A percentile compares a stretch with the other conserved stretches of the same genome.
Conservation (phyloP, 2,113 vertebrate genomes). For the Amazona guildingii region DNA sequence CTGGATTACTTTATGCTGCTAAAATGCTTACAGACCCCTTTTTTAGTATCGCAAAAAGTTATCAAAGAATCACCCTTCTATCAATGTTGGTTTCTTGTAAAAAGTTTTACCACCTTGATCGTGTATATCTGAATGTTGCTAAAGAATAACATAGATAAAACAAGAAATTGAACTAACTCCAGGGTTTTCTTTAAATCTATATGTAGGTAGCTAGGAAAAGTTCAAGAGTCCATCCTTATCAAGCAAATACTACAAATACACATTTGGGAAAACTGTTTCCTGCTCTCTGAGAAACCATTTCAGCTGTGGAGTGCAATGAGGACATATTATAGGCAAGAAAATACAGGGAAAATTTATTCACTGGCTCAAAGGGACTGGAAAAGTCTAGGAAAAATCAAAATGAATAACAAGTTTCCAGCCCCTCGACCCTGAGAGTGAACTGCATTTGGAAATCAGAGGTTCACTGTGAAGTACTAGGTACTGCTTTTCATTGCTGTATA, state of each 20-base stretch:
- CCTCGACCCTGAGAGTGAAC: background rate
- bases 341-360: background rate
- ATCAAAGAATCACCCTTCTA: background rate
- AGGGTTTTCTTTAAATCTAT: background rate
- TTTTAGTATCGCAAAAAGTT: background rate
- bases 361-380: background rate
- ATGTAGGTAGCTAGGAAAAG: background rate
- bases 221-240: background rate
- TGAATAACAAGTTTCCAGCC: background rate
- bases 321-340: background rate
- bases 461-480: background rate
- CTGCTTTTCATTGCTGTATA: background rate
- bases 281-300: background rate
- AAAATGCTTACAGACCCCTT: background rate
- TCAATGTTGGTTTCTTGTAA: background rate
- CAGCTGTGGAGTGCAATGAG: background rate
- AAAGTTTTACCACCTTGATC: background rate
- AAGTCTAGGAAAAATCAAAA: background rate
- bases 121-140: background rate
- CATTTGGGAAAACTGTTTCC: background rate
- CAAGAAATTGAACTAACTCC: background rate
- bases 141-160: background rate
- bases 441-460: background rate
- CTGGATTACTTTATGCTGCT: background rate
- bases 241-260: background rate